Evolutionary conservation across 1,140 invertebrate species (phyloP), one percentile per base, ranked within the genome.

Genomic region (Neuroterus valhalla): DNA sequence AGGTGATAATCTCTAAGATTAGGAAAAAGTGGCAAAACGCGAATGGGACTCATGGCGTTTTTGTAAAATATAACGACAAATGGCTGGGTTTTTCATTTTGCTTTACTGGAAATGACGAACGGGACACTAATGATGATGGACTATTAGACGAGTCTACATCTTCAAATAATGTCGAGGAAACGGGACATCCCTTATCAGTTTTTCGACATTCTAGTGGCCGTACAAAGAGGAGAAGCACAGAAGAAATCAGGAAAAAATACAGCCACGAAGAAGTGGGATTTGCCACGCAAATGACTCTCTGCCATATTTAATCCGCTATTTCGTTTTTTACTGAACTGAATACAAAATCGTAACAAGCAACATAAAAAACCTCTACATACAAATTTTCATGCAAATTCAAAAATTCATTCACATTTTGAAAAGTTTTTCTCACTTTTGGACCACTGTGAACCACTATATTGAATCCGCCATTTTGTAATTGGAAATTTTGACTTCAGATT

Each of bases 101-200:
- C 45, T 46, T 46, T 46, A 46, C 45, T n/a, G 45, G n/a, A 46
- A 15, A 46, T 46, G 45, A 6, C 45, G 45, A 46, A 10, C n/a
- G 45, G 11, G 45, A 46, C n/a, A 46, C 45, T 46, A 46, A n/a
- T n/a, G n/a, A n/a, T n/a, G n/a, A n/a, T n/a, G n/a, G n/a, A n/a
- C n/a, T n/a, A n/a, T n/a, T n/a, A 46, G 11, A 15, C n/a, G n/a
- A n/a, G n/a, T n/a, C n/a, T n/a, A n/a, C n/a, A n/a, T 15, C 45
- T 6, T 15, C n/a, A 15, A 10, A 46, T n/a, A 38, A 21, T 3
- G 17, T 66, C 55, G n/a, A 38, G 8, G 23, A 38, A 23, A 66
- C 23, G 55, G 55, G 76, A 48, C 78, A 84, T 75, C 74, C 76
- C 3, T 46, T 52, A 62, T 74, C 62, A 55, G 72, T 75, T 46